Conservation (phyloP, 2,113 vertebrate species). For the Sylvia atricapilla region DNA sequence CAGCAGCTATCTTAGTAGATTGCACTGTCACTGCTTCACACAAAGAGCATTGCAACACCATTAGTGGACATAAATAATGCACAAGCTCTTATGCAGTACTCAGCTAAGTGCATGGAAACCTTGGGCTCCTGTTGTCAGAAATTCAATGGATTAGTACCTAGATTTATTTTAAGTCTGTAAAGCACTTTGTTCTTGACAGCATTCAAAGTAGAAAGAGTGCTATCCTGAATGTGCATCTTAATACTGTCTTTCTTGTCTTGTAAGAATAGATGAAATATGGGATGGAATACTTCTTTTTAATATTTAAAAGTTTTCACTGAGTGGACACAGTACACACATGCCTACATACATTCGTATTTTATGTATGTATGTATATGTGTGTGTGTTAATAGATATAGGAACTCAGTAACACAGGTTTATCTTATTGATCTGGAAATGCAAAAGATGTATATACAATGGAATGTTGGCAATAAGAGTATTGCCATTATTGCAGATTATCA, state of each 20-base stretch:
- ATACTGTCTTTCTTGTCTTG: conserved; percentile 92
- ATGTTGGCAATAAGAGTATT: not conserved
- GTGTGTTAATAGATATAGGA: not conserved
- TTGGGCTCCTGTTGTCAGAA: conserved; percentile 95
- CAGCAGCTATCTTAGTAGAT: conserved; percentile 92
- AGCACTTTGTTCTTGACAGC: conserved; percentile 91
- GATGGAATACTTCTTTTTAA: conserved; percentile 82
- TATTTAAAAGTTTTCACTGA: conserved; percentile 82
- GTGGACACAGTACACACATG: conserved; percentile 44
- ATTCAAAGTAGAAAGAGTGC: conserved; percentile 88
- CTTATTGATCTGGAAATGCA: conserved; percentile 64
- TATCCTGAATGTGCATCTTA: conserved; percentile 85
- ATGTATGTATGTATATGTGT: not conserved
- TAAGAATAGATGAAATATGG: conserved; percentile 83
- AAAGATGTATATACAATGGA: conserved; percentile 34
- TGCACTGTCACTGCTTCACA: conserved; percentile 90
- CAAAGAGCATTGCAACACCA: conserved; percentile 90
- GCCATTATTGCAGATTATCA: not conserved
- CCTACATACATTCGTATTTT: not conserved
- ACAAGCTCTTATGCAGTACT: conserved; percentile 89
- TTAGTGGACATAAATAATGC: conserved; percentile 99
- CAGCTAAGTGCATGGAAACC: conserved; percentile 98
- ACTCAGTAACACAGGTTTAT: conserved; percentile 40
- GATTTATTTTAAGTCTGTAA: conserved; percentile 98
- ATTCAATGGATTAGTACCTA: conserved; percentile 97